Base-by-base conservation (phyloP, 1,140 invertebrate genomes). In the Dufourea novaeangliae region DNA sequence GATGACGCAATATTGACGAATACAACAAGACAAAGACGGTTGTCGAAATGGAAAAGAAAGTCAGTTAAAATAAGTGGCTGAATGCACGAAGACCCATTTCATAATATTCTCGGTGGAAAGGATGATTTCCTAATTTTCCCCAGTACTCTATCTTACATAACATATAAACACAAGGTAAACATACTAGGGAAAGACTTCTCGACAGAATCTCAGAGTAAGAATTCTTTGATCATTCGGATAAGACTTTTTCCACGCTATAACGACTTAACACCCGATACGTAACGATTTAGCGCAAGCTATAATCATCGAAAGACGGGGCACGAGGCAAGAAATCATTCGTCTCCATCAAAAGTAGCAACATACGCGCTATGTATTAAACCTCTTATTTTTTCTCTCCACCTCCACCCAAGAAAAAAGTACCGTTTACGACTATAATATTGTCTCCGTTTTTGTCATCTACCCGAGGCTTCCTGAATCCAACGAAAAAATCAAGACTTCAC, bases 1-100 rank as follows among this genome's bases (percentile, higher is more conserved):
- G 63, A 73, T 63, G 59, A 63, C 37, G 20, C 11, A 50, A 25
- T 62, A 25, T 62, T 20, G 20, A 41, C 7, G 70, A 14, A 5
- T 17, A 11, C 3, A 70, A 70, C 52, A 37, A 32, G 67, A 8
- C 41, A 54, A 20, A 44, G 34, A n/a, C 22, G 32, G 22, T 46
- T 8, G 63, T 50, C 39, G 63, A 44, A 75, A 67, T n/a, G 52
- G 27, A 46, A 59, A 69, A 76, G 64, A 59, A 68, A 69, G 54
- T 52, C 54, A 4, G 20, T 64, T 66, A 50, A 59, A 69, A 39
- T 25, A 34, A 68, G 52, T 29, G 1, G 22, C 32, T 37, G 64
- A 54, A 76, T 76, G 73, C 54, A 25, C 64, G 54, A 59, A 76
- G 39, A 59, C 54, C 32, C 1, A 34, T 76, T 69, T 69, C 52